Percentiles rank a stretch among this genome's conserved stretches.
Conservation (phyloP, 1,140 invertebrate genomes). For the Drosophila elegans region DNA sequence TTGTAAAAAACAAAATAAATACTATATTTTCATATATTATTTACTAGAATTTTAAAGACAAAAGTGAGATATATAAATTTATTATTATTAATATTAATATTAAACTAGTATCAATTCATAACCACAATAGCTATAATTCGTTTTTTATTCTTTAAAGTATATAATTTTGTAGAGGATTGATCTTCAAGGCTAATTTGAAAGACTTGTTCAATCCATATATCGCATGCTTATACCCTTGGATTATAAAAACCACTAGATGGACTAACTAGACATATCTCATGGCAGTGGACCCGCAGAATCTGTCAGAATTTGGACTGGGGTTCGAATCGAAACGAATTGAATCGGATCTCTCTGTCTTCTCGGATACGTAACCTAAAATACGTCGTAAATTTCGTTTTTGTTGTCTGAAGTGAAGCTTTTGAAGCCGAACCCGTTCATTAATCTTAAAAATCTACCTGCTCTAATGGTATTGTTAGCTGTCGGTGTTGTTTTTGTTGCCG, state of each 20-base stretch:
- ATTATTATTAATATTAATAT: no score
- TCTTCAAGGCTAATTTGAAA: no score
- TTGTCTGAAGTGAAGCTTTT: constrained; percentile 57
- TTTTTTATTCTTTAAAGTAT: no score
- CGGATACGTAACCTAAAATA: constrained; percentile 32
- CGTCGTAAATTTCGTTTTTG: constrained; percentile 63
- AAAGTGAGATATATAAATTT: no score
- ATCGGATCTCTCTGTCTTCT: constrained; percentile 20
- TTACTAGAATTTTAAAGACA: no score
- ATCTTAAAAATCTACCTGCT: constrained; percentile 78
- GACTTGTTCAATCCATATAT: no score
- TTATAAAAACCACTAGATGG: constrained; percentile 1
- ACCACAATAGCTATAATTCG: no score
- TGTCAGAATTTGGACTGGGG: constrained; percentile 46
- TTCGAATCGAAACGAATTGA: constrained; percentile 11
- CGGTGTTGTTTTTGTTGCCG: background rate
- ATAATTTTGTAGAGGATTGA: no score
- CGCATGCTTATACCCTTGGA: background rate
- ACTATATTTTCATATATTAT: no score
- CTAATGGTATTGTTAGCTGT: constrained; percentile 66
- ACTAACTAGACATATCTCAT: constrained; percentile 26
- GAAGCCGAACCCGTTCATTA: constrained; percentile 70
- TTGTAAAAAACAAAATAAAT: no score
- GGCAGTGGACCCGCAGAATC: constrained; percentile 33
- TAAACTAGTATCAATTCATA: no score